These are phyloP conservation scores for Anseranas semipalmata DNA, from an alignment of 2,113 vertebrate genomes.

Conservation along the genomic window DNA sequence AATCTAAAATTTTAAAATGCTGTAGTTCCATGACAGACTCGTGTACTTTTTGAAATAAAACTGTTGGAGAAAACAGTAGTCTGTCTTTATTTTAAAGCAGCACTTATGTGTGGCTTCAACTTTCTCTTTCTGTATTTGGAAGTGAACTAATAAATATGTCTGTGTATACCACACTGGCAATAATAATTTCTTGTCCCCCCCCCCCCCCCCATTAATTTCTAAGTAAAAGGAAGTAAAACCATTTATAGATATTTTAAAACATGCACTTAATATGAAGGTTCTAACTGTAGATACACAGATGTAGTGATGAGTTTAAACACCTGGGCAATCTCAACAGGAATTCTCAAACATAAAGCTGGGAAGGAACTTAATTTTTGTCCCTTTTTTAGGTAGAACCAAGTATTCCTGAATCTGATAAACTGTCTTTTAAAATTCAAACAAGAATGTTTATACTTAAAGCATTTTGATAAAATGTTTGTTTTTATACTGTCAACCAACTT, in stretches of 20 bases:
- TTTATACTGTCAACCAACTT: neutral
- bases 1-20: constrained; percentile 49
- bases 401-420: neutral
- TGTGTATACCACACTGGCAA: neutral
- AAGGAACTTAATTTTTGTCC: neutral
- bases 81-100: constrained; percentile 66
- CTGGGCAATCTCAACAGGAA: neutral
- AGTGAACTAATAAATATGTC: constrained; percentile 39
- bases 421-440: neutral
- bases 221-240: neutral
- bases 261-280: neutral
- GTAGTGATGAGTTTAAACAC: neutral
- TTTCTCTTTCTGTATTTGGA: constrained; percentile 53
- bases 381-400: neutral
- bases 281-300: neutral
- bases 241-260: neutral
- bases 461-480: neutral
- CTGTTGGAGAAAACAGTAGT: constrained; percentile 71
- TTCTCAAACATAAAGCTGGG: neutral
- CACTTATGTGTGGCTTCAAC: constrained; percentile 62
- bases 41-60: constrained; percentile 84
- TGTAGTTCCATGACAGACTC: constrained; percentile 77
- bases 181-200: neutral
- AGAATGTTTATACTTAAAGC: neutral
- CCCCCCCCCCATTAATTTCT: neutral